A percentile compares a stretch with the other conserved stretches of the same genome.
Conservation (phyloP, 2,888 invertebrate species). For the Epirrhoe tristata region DNA sequence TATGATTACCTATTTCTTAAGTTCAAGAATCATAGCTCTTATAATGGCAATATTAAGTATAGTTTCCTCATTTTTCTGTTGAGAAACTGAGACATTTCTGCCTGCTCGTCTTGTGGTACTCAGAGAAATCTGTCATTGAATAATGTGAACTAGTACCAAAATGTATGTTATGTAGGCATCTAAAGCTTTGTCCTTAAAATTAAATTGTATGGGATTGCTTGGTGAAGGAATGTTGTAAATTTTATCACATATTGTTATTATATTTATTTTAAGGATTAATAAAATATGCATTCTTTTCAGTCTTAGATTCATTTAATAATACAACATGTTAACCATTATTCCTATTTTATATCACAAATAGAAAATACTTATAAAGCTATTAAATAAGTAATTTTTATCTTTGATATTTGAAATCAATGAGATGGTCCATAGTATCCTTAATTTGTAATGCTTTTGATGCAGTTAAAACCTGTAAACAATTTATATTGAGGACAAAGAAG, state of each 20-base stretch:
- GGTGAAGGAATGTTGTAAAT: slow-evolving; percentile 77
- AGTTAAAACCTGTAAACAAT: slow-evolving; percentile 53
- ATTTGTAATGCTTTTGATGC: slow-evolving; percentile 55
- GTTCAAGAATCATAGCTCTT: too few species aligned
- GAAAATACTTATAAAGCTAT: slow-evolving; percentile 35
- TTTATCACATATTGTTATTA: slow-evolving; percentile 69
- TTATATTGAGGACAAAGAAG: too few species aligned
- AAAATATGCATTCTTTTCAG: slow-evolving; percentile 74
- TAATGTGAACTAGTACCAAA: slow-evolving; percentile 1
- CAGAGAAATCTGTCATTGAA: not conserved
- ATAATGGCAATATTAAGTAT: too few species aligned
- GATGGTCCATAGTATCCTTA: slow-evolving; percentile 51
- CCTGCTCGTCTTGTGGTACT: not conserved
- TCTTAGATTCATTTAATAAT: slow-evolving; percentile 31
- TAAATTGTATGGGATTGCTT: slow-evolving; percentile 47
- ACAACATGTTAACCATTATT: not conserved
- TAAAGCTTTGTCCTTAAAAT: slow-evolving; percentile 36
- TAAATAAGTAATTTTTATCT: not conserved
- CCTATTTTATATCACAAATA: not conserved
- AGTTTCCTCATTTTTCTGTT: too few species aligned
- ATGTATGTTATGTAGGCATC: slow-evolving; percentile 20
- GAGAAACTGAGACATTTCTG: too few species aligned
- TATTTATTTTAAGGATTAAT: slow-evolving; percentile 78
- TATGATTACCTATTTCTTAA: too few species aligned
- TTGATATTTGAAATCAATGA: slow-evolving; percentile 42